Evolutionary conservation across 2,797 vertebrate genomes (phyloP).

Genomic region (Acanthis flammea): DNA sequence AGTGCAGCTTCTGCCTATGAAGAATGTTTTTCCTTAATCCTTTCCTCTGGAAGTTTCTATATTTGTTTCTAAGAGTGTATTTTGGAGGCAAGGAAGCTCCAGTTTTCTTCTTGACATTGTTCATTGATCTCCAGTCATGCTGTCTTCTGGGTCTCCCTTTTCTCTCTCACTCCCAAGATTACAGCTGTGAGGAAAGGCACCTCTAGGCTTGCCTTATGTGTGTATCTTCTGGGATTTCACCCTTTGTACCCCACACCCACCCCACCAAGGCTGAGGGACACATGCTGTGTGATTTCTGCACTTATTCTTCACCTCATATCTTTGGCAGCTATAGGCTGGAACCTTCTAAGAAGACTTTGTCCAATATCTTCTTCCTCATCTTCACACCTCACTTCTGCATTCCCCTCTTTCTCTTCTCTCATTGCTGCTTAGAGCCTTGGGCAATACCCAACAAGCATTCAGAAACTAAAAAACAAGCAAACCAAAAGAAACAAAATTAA

Average conservation of each 20-base stretch:
- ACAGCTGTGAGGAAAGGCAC: not conserved
- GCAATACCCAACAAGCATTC: not conserved
- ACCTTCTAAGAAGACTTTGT: not conserved
- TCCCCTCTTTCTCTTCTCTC: not conserved
- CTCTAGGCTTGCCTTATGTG: not conserved
- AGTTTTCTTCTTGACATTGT: not conserved
- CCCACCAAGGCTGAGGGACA: not conserved
- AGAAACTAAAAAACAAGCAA: not conserved
- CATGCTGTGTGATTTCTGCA: not conserved
- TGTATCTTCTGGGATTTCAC: not conserved
- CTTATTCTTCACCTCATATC: not conserved
- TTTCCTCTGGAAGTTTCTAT: not conserved
- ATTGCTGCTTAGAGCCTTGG: not conserved
- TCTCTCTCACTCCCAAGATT: not conserved
- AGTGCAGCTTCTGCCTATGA: not conserved
- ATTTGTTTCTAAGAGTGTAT: not conserved
- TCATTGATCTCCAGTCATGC: accelerated
- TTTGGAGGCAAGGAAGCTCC: not conserved
- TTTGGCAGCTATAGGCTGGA: not conserved
- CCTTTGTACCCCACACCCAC: not conserved
- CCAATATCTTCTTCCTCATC: not conserved
- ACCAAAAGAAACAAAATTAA: conserved; percentile 45
- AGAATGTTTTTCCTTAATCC: not conserved
- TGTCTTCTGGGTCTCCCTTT: not conserved
- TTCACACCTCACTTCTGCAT: not conserved